Evolutionary conservation across 2,113 vertebrate genomes (phyloP), one percentile per base, ranked within the genome.

Genomic region (Dinomys branickii): DNA sequence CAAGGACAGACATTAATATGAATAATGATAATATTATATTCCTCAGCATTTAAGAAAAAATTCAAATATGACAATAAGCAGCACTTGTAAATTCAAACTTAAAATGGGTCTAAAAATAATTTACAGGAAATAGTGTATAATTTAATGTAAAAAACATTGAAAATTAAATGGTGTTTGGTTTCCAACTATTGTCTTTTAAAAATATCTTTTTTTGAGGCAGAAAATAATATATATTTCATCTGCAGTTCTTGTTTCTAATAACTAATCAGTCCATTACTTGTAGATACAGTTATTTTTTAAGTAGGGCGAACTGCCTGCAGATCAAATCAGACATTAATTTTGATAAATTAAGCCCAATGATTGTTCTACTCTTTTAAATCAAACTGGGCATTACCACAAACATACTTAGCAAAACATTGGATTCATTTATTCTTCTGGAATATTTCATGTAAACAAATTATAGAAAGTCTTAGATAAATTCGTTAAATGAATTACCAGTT

Each of bases 101-200:
- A 28, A 77, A 89, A 87, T 33, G 3, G 1, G 30, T 73, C 5
- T 63, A 71, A 95, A 84, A 52, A 71, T 26, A 85, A 44, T 33
- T 93, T 85, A 30, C 33, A 91, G 38, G 22, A 5, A 10, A 73
- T 50, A 88, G 12, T 93, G 7, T 52, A 10, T 85, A 28, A 94
- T 83, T 92, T 84, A 61, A 58, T 82, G 3, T 59, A 47, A 95
- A 96, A 67, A n/a, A n/a, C n/a, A 44, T 88, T 82, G 86, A 65
- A 85, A 78, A 20, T 91, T 59, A 89, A 91, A 41, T 88, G 65
- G 9, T 81, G 2, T 77, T 88, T 92, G 14, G 12, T 81, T 96
- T 56, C 59, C 41, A 92, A 26, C 16, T 90, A 22, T 85, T 96
- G n/a, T 22, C 38, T 96, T 96, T 92, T 93, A 75, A 96, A 85